phyloP scores from a whole-genome alignment of 2,888 invertebrate genomes.

The Ennomos erosarius region DNA sequence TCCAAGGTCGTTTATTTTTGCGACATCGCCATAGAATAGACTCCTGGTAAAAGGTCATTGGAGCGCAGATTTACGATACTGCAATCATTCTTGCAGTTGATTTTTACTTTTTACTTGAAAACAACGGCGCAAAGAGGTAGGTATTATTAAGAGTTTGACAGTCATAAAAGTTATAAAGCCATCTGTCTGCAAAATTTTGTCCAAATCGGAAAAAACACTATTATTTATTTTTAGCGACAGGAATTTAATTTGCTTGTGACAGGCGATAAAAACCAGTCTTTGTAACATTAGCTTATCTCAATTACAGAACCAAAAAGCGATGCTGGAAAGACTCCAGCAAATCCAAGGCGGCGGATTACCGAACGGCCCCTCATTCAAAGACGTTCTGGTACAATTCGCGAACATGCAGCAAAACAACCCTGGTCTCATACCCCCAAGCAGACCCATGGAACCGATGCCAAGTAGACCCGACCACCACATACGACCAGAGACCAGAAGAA shows the following conservation, averaged over 20 bases:
- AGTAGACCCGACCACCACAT: slow-evolving; percentile 66
- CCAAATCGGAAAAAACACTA: too few species aligned
- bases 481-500: slow-evolving; percentile 59
- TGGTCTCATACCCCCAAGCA: slow-evolving; percentile 60
- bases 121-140: too few species aligned
- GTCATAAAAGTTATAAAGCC: too few species aligned
- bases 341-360: slow-evolving; percentile 78
- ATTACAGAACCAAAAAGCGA: slow-evolving; percentile 79
- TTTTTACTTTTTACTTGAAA: neutral
- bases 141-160: too few species aligned
- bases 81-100: neutral
- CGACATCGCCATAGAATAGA: slow-evolving; percentile 61
- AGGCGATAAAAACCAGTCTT: too few species aligned
- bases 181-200: too few species aligned
- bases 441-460: slow-evolving; percentile 65
- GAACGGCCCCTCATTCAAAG: slow-evolving; percentile 87
- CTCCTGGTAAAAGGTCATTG: slow-evolving; percentile 16
- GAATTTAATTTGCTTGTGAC: too few species aligned
- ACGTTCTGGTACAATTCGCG: slow-evolving; percentile 91
- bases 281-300: neutral
- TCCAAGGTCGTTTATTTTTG: slow-evolving; percentile 68
- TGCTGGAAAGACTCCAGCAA: slow-evolving; percentile 76
- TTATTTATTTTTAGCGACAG: too few species aligned
- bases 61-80: slow-evolving; percentile 8
- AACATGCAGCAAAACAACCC: slow-evolving; percentile 79